Evolutionary conservation across 2,797 vertebrate genomes (phyloP), one percentile per base, ranked within the genome.

Genomic region (Protonibea diacanthus): DNA sequence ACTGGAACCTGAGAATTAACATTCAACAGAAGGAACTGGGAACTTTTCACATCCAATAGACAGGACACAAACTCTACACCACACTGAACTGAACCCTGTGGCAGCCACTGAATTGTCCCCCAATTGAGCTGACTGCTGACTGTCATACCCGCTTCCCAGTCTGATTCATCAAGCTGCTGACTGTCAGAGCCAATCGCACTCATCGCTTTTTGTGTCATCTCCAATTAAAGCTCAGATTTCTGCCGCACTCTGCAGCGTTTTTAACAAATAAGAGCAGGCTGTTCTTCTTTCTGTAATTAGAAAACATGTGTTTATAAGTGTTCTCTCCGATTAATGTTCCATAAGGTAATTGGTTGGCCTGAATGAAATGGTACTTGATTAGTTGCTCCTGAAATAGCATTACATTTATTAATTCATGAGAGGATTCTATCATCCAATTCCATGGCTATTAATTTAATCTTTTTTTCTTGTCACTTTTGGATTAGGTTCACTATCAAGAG

Each of bases 341-440:
- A 74, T 56, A 29, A 76, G 65, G 72, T 88, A 89, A 92, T 92
- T 82, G 89, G 82, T 87, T 87, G 83, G 79, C 86, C 71, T 73
- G 76, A 78, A 89, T 91, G 89, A 87, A 91, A 87, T 77, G 76
- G 38, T 67, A 74, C 81, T 88, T 86, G 74, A 90, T 91, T 88
- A 84, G 69, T 82, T 87, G 80, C 55, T 90, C 89, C 81, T 84
- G 79, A 90, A 94, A 93, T 90, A 92, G 85, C 74, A 68, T 78
- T 51, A 44, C 51, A 82, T 80, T 66, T 83, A 85, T 84, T 86
- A 71, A 87, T 89, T 83, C 55, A 79, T 67, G 68, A 80, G 38
- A 80, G 82, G 82, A 81, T 91, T 87, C 63, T 86, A 85, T 91
- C 83, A 83, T 87, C 82, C 75, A 71, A 79, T 86, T 90, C 71